Base-by-base conservation (phyloP, 2,797 vertebrate species). In the Crypturellus tataupa region DNA sequence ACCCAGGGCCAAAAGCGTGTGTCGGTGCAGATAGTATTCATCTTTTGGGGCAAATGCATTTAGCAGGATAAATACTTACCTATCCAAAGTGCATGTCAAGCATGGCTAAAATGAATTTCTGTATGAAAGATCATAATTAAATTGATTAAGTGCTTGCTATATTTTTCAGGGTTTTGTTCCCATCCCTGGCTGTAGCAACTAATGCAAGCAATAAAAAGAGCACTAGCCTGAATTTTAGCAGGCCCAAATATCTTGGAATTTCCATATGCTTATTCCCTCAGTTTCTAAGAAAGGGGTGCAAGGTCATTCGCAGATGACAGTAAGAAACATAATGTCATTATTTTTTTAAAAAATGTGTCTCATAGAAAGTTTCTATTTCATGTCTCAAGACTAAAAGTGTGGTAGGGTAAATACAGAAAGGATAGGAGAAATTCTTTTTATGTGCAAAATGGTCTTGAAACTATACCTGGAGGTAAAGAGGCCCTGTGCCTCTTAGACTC, bases 1-100 rank as follows among this genome's bases (percentile, higher is more conserved):
- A 70, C 9, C 12, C 18, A 20, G 29, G 29, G 12, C 10, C 10
- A 67, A 64, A 12, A 29, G 31, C 7, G 27, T 42, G 47, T 37
- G 16, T 29, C 27, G 37, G 42, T 71, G 23, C 10, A 82, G 40
- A 10, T 70, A 37, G 49, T 46, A 58, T 82, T 82, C 29, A 77
- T 2, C 17, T 87, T 55, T 31, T 46, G 49, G 20, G 80, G n/a
- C 39, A 76, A 89, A 72, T 80, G 4, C 33, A 70, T 51, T 87
- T 77, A 79, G 9, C 16, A 72, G 20, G 29, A 13, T 80, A 82
- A 90, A 88, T 86, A 63, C 73, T 89, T 92, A 67, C 35, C 31
- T 78, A 29, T 5, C 33, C 18, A 31, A 73, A 91, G 49, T 29
- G 17, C 33, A 17, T 31, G 13, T 49, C 62, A 93, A 58, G 19